Evolutionary conservation across 2,113 vertebrate species (phyloP), one percentile per base, ranked within the genome.

Genomic region (Atherinomorus stipes): DNA sequence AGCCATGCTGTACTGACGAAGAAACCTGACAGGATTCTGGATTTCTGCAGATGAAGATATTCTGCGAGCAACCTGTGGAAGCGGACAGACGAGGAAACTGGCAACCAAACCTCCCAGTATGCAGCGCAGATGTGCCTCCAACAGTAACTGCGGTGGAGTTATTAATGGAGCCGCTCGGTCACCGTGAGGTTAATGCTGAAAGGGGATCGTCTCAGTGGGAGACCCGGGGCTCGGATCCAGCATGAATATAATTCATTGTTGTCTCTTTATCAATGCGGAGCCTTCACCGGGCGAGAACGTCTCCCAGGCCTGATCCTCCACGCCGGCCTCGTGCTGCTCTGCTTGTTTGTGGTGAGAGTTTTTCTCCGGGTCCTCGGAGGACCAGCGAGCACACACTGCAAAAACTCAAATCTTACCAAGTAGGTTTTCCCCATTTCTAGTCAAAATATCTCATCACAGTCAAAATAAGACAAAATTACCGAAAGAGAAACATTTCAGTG

Each of bases 161-260:
- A 81, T 84, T 83, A 73, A 78, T 71, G 74, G 74, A 58, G 62
- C 26, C 40, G 31, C 42, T 47, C 42, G 2, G 6, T 66, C 22
- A 51, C 60, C 19, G 51, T 66, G 63, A 75, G 65, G 76, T 83
- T 78, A 64, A 70, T 72, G 45, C 19, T 75, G 85, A 71, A 87
- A 81, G 38, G 45, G 52, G 57, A 85, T 80, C 75, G 49, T 73
- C 83, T 71, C 77, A 71, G 53, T 40, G 74, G 63, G 74, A 40
- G 56, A 52, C 51, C 68, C 74, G n/a, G 77, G 80, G 85, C 74
- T 71, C 9, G 4, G 19, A 56, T 82, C 81, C 81, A 84, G 12
- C 12, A 22, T 80, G 70, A 86, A 75, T 69, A 71, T 68, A 47
- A 68, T 63, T 66, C 37, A 68, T 77, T 84, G 71, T 80, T 76